These are phyloP conservation scores for Sminthurinus signatus DNA, from an alignment of 1,140 invertebrate species.

Conservation along the genomic window DNA sequence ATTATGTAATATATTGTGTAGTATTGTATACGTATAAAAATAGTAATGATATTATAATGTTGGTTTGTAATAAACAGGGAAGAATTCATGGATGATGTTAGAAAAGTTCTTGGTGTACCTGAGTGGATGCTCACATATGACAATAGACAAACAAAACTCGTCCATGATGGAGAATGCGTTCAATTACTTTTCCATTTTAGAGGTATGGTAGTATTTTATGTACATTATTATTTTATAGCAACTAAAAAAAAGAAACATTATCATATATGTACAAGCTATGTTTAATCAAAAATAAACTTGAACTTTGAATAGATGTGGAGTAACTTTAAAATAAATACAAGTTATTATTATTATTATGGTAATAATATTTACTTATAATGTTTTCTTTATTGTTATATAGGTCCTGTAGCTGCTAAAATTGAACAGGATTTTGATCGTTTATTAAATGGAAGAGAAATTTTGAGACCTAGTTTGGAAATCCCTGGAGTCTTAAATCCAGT, in stretches of 20 bases:
- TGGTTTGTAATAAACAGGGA: slow-evolving; percentile 51
- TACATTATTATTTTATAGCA: too few species aligned
- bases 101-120: slow-evolving; percentile 73
- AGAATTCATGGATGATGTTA: slow-evolving; percentile 75
- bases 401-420: slow-evolving; percentile 64
- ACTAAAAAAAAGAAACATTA: too few species aligned
- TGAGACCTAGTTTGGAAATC: slow-evolving; percentile 66
- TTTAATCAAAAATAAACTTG: too few species aligned
- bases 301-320: too few species aligned
- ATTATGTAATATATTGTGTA: too few species aligned
- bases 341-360: too few species aligned
- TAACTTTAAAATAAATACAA: too few species aligned
- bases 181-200: slow-evolving; percentile 83
- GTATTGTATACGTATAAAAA: too few species aligned
- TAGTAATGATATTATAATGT: too few species aligned
- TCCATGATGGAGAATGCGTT: slow-evolving; percentile 73
- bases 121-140: slow-evolving; percentile 85
- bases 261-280: too few species aligned
- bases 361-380: not conserved
- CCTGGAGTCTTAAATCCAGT: slow-evolving; percentile 61
- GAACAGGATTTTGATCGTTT: slow-evolving; percentile 71
- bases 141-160: slow-evolving; percentile 64
- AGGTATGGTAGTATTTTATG: slow-evolving; percentile 50
- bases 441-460: slow-evolving; percentile 63
- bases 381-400: slow-evolving; percentile 42